Conservation (phyloP, 2,888 invertebrate genomes). For the Hoplodrina blanda region DNA sequence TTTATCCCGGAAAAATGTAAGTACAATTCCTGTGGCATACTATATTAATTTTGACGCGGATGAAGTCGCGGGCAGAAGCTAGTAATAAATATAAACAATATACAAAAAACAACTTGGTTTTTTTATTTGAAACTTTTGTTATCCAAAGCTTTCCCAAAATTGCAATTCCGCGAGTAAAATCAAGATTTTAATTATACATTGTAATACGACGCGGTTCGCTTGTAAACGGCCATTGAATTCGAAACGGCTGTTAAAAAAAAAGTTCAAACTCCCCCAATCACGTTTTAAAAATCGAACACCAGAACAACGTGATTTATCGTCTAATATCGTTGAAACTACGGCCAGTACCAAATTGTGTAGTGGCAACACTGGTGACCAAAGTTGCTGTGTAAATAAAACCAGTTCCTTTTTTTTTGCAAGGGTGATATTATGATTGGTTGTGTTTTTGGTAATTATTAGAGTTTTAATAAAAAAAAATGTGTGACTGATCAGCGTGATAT, state of each 20-base stretch:
- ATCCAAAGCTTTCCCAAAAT: conserved; percentile 6
- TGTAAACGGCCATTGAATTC: conserved; percentile 38
- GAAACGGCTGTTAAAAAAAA: conserved; percentile 25
- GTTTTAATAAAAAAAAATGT: too few relatives aligned
- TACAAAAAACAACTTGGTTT: not conserved
- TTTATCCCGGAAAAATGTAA: too few relatives aligned
- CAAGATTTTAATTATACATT: conserved; percentile 41
- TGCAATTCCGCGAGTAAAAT: conserved; percentile 13
- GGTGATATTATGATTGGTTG: not conserved
- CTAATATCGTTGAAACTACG: conserved; percentile 56
- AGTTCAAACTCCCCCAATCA: conserved; percentile 6
- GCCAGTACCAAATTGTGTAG: conserved; percentile 32
- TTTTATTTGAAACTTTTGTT: not conserved
- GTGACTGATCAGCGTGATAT: too few relatives aligned
- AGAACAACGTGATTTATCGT: conserved; percentile 49
- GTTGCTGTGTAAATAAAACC: conserved; percentile 28
- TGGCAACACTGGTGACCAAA: conserved; percentile 35
- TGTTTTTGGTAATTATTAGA: not conserved
- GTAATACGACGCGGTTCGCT: conserved; percentile 21
- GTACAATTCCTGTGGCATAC: too few relatives aligned
- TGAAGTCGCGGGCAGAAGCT: too few relatives aligned
- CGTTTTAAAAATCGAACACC: conserved; percentile 54
- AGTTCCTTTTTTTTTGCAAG: not conserved
- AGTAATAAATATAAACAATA: not conserved
- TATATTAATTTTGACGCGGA: too few relatives aligned